Conservation (phyloP, 2,888 invertebrate species). For the Nomada hirtipes region DNA sequence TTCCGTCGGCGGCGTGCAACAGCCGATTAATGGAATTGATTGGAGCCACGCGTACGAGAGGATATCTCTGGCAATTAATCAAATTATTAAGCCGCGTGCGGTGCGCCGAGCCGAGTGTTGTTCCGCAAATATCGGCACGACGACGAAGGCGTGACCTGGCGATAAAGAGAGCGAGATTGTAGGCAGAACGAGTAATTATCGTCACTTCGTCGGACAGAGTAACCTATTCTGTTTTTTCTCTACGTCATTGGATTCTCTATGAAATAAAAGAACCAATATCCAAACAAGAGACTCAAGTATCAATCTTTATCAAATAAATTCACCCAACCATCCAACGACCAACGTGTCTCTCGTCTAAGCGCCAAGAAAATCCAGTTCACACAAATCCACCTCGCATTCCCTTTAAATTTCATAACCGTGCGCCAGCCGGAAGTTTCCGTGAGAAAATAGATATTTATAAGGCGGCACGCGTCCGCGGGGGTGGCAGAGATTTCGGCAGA, state of each 20-base stretch:
- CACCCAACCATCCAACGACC: too few species aligned
- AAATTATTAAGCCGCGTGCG: conserved; percentile 64
- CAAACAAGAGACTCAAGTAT: too few species aligned
- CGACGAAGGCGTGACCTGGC: conserved; percentile 7
- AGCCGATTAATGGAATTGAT: conserved; percentile 55
- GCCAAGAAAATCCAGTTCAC: too few species aligned
- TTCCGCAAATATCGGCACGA: conserved; percentile 37
- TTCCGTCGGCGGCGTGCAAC: conserved; percentile 35
- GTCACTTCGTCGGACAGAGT: too few species aligned
- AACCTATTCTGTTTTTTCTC: too few species aligned
- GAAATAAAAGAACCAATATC: too few species aligned
- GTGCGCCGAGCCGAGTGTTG: conserved; percentile 28
- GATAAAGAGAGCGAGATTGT: conserved; percentile 14
- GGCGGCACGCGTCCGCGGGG: conserved; percentile 10
- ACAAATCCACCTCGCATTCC: too few species aligned
- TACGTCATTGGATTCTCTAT: too few species aligned
- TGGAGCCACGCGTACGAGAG: conserved; percentile 35
- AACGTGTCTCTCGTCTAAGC: too few species aligned
- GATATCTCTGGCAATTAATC: conserved; percentile 65
- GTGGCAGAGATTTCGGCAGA: conserved; percentile 15
- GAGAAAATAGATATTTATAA: conserved; percentile 45
- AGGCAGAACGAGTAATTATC: too few species aligned
- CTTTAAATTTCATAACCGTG: conserved; percentile 4
- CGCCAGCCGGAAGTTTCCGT: neutral
- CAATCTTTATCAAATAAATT: too few species aligned